A percentile compares a stretch with the other conserved stretches of the same genome.
These are phyloP conservation scores for Parotia lawesii DNA, from an alignment of 2,113 vertebrate species.

Conservation along the genomic window DNA sequence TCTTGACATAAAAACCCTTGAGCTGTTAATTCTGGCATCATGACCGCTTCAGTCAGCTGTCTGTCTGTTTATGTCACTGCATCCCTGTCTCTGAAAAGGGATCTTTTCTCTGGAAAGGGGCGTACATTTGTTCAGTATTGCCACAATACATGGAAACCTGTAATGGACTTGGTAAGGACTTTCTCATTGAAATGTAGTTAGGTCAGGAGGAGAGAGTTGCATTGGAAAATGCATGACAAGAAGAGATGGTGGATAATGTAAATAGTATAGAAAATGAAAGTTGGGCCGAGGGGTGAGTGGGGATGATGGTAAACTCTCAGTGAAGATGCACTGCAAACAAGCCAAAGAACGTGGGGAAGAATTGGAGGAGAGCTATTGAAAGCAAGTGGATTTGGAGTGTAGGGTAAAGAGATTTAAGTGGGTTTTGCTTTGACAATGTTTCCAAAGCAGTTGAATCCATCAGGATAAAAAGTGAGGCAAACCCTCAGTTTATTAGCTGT, in stretches of 20 bases:
- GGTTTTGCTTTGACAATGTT: not conserved
- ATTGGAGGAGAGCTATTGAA: not conserved
- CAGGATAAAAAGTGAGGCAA: not conserved
- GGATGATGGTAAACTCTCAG: not conserved
- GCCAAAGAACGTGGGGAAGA: not conserved
- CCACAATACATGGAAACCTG: not conserved
- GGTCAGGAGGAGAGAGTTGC: not conserved
- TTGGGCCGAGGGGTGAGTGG: not conserved
- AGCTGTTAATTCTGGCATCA: constrained; percentile 9
- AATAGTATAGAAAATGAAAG: constrained; percentile 19
- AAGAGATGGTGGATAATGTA: not conserved
- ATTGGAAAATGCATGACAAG: not conserved
- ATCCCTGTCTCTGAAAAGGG: not conserved
- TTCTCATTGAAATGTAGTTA: not conserved
- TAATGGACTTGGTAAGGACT: not conserved
- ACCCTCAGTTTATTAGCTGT: not conserved
- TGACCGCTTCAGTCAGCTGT: not conserved
- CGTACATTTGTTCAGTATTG: constrained; percentile 4
- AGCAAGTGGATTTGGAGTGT: not conserved
- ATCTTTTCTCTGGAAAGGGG: not conserved
- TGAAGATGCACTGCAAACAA: not conserved
- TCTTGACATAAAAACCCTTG: not conserved
- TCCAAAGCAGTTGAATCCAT: not conserved
- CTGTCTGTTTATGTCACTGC: not conserved
- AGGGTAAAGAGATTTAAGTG: not conserved